Evolutionary conservation across 2,888 invertebrate genomes (phyloP), one percentile per base, ranked within the genome.

Genomic region (Apantesis nais): DNA sequence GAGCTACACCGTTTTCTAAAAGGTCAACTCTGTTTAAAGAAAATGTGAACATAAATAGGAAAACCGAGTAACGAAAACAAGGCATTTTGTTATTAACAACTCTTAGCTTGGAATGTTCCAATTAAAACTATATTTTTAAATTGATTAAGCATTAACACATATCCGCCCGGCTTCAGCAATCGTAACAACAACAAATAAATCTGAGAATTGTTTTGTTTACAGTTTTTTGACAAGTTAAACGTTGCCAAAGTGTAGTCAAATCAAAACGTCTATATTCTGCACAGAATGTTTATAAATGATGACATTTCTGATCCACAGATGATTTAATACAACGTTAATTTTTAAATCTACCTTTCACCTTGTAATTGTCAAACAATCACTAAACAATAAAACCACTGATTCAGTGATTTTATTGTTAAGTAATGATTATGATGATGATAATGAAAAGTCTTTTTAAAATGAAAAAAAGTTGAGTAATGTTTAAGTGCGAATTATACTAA

Each of bases 1-100:
- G 87, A 5, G 97, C 96, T 73, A 97, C 82, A 7, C 97, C 97
- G 92, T 97, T 97, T 75, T 97, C 95, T 76, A 97, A 85, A 69
- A 90, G 79, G 74, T 85, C 79, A 63, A 90, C 92, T 73, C 83
- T 74, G 70, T 78, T 68, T 70, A 87, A 82, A 67, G 78, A 85
- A 76, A 83, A 72, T 29, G 69, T 66, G 55, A 83, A 77, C 70
- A 83, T 62, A 55, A 84, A 67, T 68, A 81, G n/a, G 58, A 70
- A 74, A 70, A 78, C 67, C 65, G 58, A 58, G 70, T 52, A 31
- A 60, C 67, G 68, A 67, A 69, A 31, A 19, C 63, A 74, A 74
- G 78, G 74, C 75, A 79, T 80, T 61, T 62, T 74, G 68, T 29
- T 25, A 55, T 16, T 25, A 55, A 25, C 25, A 14, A 44, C 8